phyloP scores from a whole-genome alignment of 1,140 invertebrate species.

The Bombus confusus region DNA sequence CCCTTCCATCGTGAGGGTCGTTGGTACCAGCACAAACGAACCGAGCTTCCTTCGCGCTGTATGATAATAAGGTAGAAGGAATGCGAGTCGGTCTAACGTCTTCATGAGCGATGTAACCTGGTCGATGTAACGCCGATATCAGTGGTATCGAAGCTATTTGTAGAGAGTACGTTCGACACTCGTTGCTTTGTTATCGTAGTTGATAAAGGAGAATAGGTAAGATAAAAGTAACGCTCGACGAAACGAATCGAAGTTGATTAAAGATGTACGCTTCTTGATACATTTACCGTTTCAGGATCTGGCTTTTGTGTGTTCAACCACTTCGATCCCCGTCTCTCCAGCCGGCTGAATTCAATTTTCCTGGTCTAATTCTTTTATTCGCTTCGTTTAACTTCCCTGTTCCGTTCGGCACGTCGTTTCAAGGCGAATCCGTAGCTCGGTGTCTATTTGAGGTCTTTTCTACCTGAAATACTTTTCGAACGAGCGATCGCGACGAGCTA shows the following conservation, averaged over 20 bases:
- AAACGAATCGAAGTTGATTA: constrained; percentile 51
- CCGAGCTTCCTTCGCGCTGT: not conserved
- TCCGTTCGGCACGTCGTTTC: constrained; percentile 48
- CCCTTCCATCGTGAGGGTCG: not conserved
- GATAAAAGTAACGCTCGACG: constrained; percentile 13
- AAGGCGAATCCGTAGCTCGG: constrained; percentile 31
- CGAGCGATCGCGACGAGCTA: not conserved
- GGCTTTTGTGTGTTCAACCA: constrained; percentile 36
- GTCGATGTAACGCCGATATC: not conserved
- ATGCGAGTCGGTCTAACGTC: not conserved
- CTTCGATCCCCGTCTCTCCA: constrained; percentile 11
- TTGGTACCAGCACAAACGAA: not conserved
- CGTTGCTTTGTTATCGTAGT: not conserved
- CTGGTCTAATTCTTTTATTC: constrained; percentile 54
- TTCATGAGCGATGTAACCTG: not conserved
- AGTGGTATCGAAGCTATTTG: not conserved
- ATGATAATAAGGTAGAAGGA: not conserved
- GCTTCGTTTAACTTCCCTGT: constrained; percentile 48
- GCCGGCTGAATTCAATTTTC: constrained; percentile 49
- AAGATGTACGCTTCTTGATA: constrained; percentile 46
- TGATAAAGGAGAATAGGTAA: not conserved
- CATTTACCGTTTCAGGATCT: constrained; percentile 20
- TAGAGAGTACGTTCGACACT: not conserved
- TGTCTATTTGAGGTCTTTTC: constrained; percentile 45
- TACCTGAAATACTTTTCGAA: constrained; percentile 36